Evolutionary conservation across 2,797 vertebrate species (phyloP).

Genomic region (Crax fasciolata): DNA sequence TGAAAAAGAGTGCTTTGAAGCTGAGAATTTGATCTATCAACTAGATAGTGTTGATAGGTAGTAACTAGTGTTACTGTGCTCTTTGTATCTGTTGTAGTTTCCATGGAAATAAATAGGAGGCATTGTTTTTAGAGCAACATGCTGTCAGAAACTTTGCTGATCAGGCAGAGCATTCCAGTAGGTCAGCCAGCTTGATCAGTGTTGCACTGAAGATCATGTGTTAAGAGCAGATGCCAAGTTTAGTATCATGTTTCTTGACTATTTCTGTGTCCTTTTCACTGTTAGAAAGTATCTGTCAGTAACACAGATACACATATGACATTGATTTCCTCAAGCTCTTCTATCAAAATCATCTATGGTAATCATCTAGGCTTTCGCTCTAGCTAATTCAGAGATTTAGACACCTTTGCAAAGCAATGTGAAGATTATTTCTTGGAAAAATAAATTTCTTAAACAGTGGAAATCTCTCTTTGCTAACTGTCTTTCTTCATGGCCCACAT

Average conservation of each 20-base stretch:
- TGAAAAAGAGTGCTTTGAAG: no score
- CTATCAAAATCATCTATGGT: neutral
- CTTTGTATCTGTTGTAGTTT: no score
- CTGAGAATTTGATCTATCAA: no score
- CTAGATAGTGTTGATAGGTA: no score
- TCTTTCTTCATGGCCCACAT: neutral
- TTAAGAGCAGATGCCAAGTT: neutral
- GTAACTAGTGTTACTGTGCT: no score
- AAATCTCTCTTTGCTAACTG: neutral
- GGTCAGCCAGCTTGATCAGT: neutral
- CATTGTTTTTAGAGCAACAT: no score
- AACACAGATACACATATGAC: accelerated
- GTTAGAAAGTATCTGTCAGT: neutral
- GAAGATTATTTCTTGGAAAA: neutral
- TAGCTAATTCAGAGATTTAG: neutral
- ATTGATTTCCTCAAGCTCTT: neutral
- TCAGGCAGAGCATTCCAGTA: neutral
- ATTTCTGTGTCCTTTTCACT: neutral
- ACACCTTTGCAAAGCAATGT: neutral
- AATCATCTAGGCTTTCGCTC: neutral
- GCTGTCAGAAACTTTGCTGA: neutral
- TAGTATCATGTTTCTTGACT: neutral
- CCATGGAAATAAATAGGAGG: no score
- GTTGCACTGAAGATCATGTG: accelerated
- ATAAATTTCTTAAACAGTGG: neutral